Percentiles rank a stretch among this genome's conserved stretches.
Evolutionary conservation across 2,797 vertebrate species (phyloP).

Genomic region (Eupleurogrammus muticus): DNA sequence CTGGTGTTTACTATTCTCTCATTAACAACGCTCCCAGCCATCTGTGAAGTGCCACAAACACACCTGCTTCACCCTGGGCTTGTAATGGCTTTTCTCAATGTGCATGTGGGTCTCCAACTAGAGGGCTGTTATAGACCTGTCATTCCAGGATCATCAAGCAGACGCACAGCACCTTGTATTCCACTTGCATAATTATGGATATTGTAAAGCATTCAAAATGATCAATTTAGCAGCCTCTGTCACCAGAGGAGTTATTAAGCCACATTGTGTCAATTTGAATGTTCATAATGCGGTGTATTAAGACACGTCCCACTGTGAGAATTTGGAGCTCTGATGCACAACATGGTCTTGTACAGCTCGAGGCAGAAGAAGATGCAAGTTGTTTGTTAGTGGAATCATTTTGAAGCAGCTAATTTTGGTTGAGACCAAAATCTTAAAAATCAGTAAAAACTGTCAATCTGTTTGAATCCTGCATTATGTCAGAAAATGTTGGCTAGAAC

Average conservation of each 20-base stretch:
- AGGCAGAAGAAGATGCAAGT: constrained; percentile 37
- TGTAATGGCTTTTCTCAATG: constrained; percentile 86
- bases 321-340: constrained; percentile 56
- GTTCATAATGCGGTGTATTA: constrained; percentile 72
- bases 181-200: constrained; percentile 80
- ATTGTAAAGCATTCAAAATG: constrained; percentile 79
- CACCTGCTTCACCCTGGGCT: constrained; percentile 84
- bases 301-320: constrained; percentile 61
- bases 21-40: constrained; percentile 82
- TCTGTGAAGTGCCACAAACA: constrained; percentile 84
- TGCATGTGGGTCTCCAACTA: constrained; percentile 74
- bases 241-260: constrained; percentile 80
- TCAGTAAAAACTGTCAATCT: not conserved
- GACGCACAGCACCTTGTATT: constrained; percentile 78
- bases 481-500: not conserved
- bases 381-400: constrained; percentile 39
- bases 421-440: constrained; percentile 29
- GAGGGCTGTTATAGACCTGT: constrained; percentile 78
- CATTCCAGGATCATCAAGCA: constrained; percentile 79
- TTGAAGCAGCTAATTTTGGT: constrained; percentile 19
- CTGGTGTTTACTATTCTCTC: constrained; percentile 78
- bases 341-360: constrained; percentile 46
- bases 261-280: constrained; percentile 82
- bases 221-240: constrained; percentile 78
- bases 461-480: constrained; percentile 2